Percentiles rank a stretch among this genome's conserved stretches.
Evolutionary conservation across 2,888 invertebrate species (phyloP).

Genomic region (Drosophila fulvimacula): DNA sequence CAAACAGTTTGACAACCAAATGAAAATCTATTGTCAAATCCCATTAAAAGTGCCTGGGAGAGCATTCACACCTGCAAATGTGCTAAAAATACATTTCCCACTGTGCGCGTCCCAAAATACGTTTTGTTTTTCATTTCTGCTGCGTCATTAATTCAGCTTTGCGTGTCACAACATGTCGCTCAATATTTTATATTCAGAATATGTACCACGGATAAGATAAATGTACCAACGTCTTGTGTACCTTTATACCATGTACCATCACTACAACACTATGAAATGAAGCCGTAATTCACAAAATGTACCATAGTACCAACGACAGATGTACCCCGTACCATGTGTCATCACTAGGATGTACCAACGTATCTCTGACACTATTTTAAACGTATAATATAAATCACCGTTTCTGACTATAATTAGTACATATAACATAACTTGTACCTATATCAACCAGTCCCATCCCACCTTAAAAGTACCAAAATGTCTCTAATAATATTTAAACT

Average conservation of each 20-base stretch:
- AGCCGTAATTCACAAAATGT: neutral
- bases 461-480: conserved; percentile 22
- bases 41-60: conserved; percentile 26
- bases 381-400: no score
- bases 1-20: conserved; percentile 24
- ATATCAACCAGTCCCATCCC: neutral
- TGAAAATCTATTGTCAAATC: conserved; percentile 17
- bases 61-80: conserved; percentile 60
- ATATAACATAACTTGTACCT: no score
- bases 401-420: no score
- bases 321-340: neutral
- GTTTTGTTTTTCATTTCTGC: conserved; percentile 13
- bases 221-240: no score
- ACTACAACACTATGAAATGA: no score
- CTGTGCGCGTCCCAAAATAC: conserved; percentile 58
- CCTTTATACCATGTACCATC: neutral
- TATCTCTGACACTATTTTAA: no score
- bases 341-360: neutral
- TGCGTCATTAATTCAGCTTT: conserved; percentile 44
- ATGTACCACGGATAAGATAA: neutral
- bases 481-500: conserved; percentile 19
- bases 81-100: conserved; percentile 58
- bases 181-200: conserved; percentile 4
- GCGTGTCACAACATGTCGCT: neutral
- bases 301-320: neutral